Evolutionary conservation across 1,140 invertebrate genomes (phyloP).

Genomic region (Andricus grossulariae): DNA sequence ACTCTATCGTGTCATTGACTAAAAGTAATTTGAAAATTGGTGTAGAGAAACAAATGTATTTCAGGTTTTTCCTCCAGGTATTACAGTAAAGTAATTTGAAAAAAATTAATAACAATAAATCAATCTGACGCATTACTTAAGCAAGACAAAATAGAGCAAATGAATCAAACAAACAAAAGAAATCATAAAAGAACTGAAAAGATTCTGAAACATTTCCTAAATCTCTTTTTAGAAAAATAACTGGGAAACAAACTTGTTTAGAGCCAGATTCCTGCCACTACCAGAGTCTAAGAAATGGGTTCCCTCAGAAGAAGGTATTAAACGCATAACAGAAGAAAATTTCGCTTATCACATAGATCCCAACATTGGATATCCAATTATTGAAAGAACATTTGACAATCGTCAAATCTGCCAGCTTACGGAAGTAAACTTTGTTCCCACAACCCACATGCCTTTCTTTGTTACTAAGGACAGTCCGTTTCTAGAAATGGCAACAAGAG

Average conservation of each 20-base stretch:
- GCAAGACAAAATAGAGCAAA: no score
- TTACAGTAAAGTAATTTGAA: neutral
- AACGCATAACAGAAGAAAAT: conserved; percentile 43
- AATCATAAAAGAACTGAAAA: no score
- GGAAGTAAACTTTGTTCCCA: conserved; percentile 45
- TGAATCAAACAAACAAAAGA: no score
- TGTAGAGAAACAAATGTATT: conserved; percentile 61
- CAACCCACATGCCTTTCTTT: conserved; percentile 39
- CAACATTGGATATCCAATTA: conserved; percentile 47
- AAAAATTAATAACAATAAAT: no score
- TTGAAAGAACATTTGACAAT: conserved; percentile 49
- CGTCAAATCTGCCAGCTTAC: conserved; percentile 52
- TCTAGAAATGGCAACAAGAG: conserved; percentile 47
- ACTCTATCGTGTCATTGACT: conserved; percentile 61
- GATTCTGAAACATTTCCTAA: conserved; percentile 13
- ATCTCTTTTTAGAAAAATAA: conserved; percentile 37
- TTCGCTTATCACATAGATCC: conserved; percentile 54
- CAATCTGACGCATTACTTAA: no score
- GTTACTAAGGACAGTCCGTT: conserved; percentile 48
- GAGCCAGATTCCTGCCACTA: conserved; percentile 39
- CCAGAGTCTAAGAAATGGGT: conserved; percentile 45
- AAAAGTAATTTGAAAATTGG: conserved; percentile 60
- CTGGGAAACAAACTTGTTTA: conserved; percentile 42
- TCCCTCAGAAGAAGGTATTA: conserved; percentile 35
- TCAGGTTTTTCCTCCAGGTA: conserved; percentile 66